Percentiles rank a stretch among this genome's conserved stretches.
Evolutionary conservation across 2,797 vertebrate genomes (phyloP).

Genomic region (Australoheros facetus): DNA sequence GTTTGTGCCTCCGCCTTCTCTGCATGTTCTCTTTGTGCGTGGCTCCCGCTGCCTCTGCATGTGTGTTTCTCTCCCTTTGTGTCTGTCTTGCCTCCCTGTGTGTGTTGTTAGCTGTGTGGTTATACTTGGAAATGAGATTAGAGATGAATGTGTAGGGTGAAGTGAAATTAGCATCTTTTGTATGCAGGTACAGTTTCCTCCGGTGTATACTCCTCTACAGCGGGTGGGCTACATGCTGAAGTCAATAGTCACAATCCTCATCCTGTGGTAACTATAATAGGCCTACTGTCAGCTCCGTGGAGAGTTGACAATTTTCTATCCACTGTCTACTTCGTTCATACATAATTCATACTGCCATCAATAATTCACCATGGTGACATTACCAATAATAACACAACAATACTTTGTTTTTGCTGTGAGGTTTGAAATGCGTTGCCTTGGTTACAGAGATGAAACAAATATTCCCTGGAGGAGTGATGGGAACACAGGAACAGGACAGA

Average conservation of each 20-base stretch:
- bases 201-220: conserved; percentile 44
- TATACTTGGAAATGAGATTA: conserved; percentile 58
- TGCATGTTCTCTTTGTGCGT: conserved; percentile 60
- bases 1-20: conserved; percentile 53
- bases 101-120: conserved; percentile 39
- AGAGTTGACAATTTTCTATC: conserved; percentile 77
- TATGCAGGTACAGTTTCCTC: conserved; percentile 59
- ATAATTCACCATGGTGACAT: conserved; percentile 83
- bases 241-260: conserved; percentile 70
- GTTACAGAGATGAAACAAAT: conserved; percentile 82
- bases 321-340: conserved; percentile 73
- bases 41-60: conserved; percentile 23
- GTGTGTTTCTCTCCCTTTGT: conserved; percentile 20
- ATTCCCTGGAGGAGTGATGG: conserved; percentile 76
- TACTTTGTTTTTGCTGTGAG: conserved; percentile 80
- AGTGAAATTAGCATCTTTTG: conserved; percentile 58
- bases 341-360: conserved; percentile 78
- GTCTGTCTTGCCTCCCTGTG: conserved; percentile 20
- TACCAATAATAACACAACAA: conserved; percentile 84
- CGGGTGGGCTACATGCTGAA: conserved; percentile 56
- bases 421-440: conserved; percentile 79
- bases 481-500: conserved; percentile 79
- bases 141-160: conserved; percentile 45
- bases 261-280: conserved; percentile 73
- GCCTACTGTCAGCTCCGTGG: conserved; percentile 69